phyloP scores from a whole-genome alignment of 2,113 vertebrate species.

The Argyrosomus japonicus region DNA sequence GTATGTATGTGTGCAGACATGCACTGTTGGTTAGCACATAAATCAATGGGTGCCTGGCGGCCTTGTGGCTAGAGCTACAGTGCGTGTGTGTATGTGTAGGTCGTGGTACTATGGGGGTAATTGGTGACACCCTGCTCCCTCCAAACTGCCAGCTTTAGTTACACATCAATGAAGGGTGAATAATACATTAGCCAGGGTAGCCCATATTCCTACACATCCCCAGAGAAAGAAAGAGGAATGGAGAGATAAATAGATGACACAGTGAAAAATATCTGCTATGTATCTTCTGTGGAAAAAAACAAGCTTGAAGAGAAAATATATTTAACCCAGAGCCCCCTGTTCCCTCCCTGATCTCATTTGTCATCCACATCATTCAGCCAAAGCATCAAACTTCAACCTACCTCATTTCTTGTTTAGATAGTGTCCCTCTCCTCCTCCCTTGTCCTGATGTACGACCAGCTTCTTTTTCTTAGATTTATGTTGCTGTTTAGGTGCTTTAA shows the following conservation, averaged over 20 bases:
- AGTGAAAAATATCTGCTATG: slow-evolving; percentile 35
- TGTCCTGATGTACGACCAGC: slow-evolving; percentile 6
- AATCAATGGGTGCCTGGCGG: slow-evolving; percentile 78
- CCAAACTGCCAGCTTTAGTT: slow-evolving; percentile 80
- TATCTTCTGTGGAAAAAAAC: slow-evolving; percentile 8
- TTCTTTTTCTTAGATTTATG: slow-evolving; percentile 28
- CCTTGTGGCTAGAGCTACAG: slow-evolving; percentile 63
- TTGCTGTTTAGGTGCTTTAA: slow-evolving; percentile 33
- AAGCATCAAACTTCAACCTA: slow-evolving; percentile 26
- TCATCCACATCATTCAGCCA: slow-evolving; percentile 28
- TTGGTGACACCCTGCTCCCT: slow-evolving; percentile 69
- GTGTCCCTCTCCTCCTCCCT: not conserved
- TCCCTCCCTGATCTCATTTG: slow-evolving; percentile 10
- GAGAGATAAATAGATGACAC: slow-evolving; percentile 38
- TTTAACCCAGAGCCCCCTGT: not conserved
- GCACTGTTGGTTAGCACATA: slow-evolving; percentile 68
- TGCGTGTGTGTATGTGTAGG: slow-evolving; percentile 33
- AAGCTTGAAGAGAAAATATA: not conserved
- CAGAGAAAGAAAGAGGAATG: slow-evolving; percentile 33
- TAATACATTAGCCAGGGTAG: slow-evolving; percentile 81
- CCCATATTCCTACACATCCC: slow-evolving; percentile 55
- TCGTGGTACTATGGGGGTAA: slow-evolving; percentile 65
- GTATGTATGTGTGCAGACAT: slow-evolving; percentile 28
- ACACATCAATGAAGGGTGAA: slow-evolving; percentile 85
- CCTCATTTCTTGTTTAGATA: slow-evolving; percentile 44